phyloP scores from a whole-genome alignment of 2,113 vertebrate genomes.

The Holacanthus passer region DNA sequence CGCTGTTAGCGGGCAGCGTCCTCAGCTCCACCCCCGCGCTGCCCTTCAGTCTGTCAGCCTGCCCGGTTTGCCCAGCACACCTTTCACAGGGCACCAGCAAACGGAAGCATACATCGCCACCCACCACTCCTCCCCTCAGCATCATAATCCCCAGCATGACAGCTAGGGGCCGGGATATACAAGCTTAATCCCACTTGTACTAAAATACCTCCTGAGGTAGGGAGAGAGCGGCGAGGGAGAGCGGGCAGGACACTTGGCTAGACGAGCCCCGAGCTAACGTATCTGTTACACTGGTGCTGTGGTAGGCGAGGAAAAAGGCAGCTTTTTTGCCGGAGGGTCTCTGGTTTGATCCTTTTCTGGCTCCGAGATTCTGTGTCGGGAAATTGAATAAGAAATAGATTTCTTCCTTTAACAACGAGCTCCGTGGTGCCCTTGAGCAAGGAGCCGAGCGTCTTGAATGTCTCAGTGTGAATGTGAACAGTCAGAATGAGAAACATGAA shows the following conservation, averaged over 20 bases:
- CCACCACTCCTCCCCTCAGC: conserved; percentile 55
- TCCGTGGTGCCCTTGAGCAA: conserved; percentile 41
- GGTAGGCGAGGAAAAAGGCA: neutral
- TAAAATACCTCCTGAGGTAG: conserved; percentile 71
- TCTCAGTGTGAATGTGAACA: conserved; percentile 21
- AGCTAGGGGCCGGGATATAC: conserved; percentile 73
- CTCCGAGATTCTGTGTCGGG: conserved; percentile 29
- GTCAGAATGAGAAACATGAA: conserved; percentile 8
- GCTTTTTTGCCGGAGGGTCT: conserved; percentile 21
- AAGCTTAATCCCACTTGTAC: conserved; percentile 79
- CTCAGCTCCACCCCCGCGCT: neutral
- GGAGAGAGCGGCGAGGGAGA: conserved; percentile 50
- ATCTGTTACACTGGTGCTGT: conserved; percentile 14
- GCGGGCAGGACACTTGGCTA: conserved; percentile 42
- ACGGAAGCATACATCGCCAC: conserved; percentile 68
- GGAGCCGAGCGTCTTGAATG: neutral
- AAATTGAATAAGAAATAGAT: conserved; percentile 56
- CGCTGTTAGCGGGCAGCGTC: neutral
- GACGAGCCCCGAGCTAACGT: neutral
- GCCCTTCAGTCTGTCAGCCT: neutral
- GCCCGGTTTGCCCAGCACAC: conserved; percentile 53
- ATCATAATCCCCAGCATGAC: conserved; percentile 76
- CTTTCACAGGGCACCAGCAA: conserved; percentile 53
- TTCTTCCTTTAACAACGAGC: conserved; percentile 42
- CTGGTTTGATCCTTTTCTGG: conserved; percentile 48